Conservation (phyloP, 2,888 invertebrate genomes). For the Eucera pruinosa region DNA sequence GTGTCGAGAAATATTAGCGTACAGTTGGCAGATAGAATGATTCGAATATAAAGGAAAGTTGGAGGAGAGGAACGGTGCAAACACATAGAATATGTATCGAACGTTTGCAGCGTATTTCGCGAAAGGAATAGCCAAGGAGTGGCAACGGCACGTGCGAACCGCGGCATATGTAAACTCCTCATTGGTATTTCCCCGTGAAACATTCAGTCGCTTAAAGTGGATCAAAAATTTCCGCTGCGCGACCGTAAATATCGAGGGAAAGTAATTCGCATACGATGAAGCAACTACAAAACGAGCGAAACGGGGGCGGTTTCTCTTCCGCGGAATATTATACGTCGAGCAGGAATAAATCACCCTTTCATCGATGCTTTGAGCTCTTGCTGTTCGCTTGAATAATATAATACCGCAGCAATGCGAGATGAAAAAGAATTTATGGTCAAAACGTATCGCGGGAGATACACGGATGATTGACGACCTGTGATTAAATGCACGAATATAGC, state of each 20-base stretch:
- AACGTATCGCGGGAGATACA: not conserved
- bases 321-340: not conserved
- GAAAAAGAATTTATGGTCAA: not conserved
- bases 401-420: slow-evolving; percentile 8
- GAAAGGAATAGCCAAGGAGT: slow-evolving; percentile 30
- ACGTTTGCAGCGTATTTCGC: slow-evolving; percentile 27
- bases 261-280: slow-evolving; percentile 31
- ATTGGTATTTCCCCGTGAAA: slow-evolving; percentile 35
- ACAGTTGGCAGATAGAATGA: slow-evolving; percentile 9
- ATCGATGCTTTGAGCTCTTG: not conserved
- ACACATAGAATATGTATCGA: slow-evolving; percentile 34
- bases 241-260: slow-evolving; percentile 29
- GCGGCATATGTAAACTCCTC: slow-evolving; percentile 20
- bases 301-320: no score
- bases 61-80: not conserved
- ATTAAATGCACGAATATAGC: slow-evolving; percentile 3
- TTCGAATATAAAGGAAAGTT: not conserved
- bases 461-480: slow-evolving; percentile 2
- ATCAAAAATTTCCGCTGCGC: slow-evolving; percentile 15
- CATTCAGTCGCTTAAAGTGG: slow-evolving; percentile 31
- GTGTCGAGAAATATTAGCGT: not conserved
- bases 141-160: slow-evolving; percentile 1
- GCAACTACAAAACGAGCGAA: no score
- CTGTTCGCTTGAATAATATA: not conserved
- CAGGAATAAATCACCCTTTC: slow-evolving; percentile 17